These are phyloP conservation scores for Xiphophorus birchmanni DNA, from an alignment of 2,797 vertebrate genomes.

Conservation along the genomic window DNA sequence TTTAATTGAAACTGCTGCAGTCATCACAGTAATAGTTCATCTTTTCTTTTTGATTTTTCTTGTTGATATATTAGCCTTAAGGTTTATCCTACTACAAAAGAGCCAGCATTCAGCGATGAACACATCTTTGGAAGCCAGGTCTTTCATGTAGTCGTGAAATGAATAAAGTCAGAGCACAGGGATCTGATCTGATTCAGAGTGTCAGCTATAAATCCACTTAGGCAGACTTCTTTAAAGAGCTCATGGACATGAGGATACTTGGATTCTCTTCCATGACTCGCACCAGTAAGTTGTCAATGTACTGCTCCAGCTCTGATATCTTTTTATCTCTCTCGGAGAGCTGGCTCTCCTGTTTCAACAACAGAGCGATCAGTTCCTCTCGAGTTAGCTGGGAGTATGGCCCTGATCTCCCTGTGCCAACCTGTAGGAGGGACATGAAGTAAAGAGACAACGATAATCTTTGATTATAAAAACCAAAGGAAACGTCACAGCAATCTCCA, in stretches of 20 bases:
- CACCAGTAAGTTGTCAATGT: constrained; percentile 94
- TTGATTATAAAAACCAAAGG: background rate
- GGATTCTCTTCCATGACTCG: constrained; percentile 93
- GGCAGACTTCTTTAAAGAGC: constrained; percentile 48
- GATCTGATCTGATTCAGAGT: background rate
- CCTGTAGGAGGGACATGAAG: constrained; percentile 33
- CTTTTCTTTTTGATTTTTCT: constrained; percentile 15
- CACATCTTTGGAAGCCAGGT: background rate
- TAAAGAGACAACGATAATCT: background rate
- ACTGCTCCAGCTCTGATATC: constrained; percentile 89
- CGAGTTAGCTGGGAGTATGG: constrained; percentile 91
- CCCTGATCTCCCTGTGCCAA: constrained; percentile 56
- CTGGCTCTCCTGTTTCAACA: constrained; percentile 87
- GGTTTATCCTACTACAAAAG: background rate
- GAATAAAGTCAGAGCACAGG: constrained; percentile 2
- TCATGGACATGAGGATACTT: constrained; percentile 86
- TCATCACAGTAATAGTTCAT: background rate
- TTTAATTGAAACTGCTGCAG: background rate
- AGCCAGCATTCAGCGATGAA: background rate
- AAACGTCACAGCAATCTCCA: background rate
- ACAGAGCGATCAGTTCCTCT: constrained; percentile 88
- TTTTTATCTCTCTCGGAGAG: constrained; percentile 85
- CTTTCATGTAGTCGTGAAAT: background rate
- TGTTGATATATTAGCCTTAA: constrained; percentile 1
- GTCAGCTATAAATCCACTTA: constrained; percentile 19